Evolutionary conservation across 2,888 invertebrate genomes (phyloP), one percentile per base, ranked within the genome.

Genomic region (Diplolepis rosae): DNA sequence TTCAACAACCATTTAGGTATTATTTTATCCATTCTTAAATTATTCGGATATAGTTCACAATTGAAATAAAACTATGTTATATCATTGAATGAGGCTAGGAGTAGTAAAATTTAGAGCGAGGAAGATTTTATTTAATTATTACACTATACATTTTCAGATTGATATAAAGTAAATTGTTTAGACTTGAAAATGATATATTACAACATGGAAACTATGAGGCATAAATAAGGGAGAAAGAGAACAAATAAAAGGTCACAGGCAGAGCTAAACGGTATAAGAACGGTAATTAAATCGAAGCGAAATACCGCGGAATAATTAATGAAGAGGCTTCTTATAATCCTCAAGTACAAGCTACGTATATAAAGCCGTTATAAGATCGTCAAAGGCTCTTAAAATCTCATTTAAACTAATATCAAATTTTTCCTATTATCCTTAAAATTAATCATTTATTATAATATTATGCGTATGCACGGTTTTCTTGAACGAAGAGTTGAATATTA

Each of bases 241-340:
- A 42, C 15, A 42, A 15, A 42, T 42, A 42, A 42, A 42, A 42
- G 39, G 15, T 42, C 4, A 42, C 28, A 72, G 71, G 74, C 50
- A 66, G 66, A 72, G 65, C 68, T 51, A 70, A 72, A 72, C 77
- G 77, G 74, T 78, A 79, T 80, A 83, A 84, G 82, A 83, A 82
- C 78, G 80, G 80, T 84, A 86, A 85, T 86, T 86, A 86, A 86
- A 85, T 85, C 83, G 82, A 81, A 79, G 82, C 80, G 82, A 84
- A 86, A 86, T 84, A 82, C 82, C 78, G 83, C 78, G 83, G 85
- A 85, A 87, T 85, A 86, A 86, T 86, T 85, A 85, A 86, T 85
- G 82, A 83, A 84, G 83, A 81, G 82, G 81, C 80, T 83, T 73
- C 79, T 82, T n/a, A n/a, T n/a, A n/a, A n/a, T n/a, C n/a, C n/a